Percentiles rank a stretch among this genome's conserved stretches.
Conservation (phyloP, 2,888 invertebrate species). For the Oasisia sp. region DNA sequence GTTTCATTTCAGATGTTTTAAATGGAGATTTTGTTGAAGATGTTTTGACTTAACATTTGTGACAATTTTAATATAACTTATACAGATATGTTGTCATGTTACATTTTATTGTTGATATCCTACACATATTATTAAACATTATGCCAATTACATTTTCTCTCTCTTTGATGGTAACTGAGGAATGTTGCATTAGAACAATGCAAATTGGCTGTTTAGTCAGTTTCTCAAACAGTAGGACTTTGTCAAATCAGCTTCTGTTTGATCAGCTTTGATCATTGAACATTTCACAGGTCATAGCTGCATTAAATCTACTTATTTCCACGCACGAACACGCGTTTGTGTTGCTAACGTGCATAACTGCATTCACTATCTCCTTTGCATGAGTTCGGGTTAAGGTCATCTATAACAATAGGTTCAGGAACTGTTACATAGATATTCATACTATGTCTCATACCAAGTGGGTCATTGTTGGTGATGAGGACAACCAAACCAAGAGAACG, state of each 20-base stretch:
- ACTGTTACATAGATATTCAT: no score
- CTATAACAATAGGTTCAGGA: no score
- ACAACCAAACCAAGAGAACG: no score
- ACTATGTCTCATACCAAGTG: no score
- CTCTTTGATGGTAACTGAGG: not conserved
- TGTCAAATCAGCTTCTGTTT: not conserved
- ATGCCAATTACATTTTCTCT: not conserved
- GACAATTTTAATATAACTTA: not conserved
- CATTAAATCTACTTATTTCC: not conserved
- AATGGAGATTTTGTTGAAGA: no score
- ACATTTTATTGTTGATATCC: not conserved
- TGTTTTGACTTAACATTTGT: no score
- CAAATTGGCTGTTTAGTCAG: not conserved
- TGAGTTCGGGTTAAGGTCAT: not conserved
- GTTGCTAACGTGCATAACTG: not conserved
- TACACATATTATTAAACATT: not conserved
- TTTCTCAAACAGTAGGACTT: not conserved
- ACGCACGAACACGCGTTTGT: not conserved
- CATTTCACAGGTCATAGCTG: not conserved
- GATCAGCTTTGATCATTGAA: not conserved
- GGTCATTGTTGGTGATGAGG: no score
- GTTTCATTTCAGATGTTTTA: no score
- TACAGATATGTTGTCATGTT: not conserved
- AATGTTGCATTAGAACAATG: not conserved
- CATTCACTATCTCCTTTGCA: not conserved